Base-by-base conservation (phyloP, 2,797 vertebrate genomes). In the Gorsachius magnificus region DNA sequence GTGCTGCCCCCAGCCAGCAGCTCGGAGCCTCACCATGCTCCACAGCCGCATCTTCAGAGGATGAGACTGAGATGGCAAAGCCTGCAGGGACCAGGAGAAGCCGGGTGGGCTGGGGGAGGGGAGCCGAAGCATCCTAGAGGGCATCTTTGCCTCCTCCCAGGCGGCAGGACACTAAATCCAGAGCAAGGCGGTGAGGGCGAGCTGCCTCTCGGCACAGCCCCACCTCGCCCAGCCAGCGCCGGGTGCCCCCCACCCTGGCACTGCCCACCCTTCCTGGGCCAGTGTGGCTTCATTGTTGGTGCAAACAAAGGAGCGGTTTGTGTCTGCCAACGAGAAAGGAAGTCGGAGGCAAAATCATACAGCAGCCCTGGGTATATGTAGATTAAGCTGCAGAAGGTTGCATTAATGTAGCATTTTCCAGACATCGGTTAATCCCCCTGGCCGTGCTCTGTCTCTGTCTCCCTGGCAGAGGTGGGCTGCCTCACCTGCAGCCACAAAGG, bases 221-320 rank as follows among this genome's bases (percentile, higher is more conserved):
- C 82, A 90, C 69, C 72, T 87, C 24, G 2, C 68, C 50, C 69
- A 54, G 87, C 60, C 78, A 38, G 60, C 10, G 5, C 71, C 1
- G 13, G 69, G 79, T 35, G 57, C 38, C 93, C 96, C 74, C 79
- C 22, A 9, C 87, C 70, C 93, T 90, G 88, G 93, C 79, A 86
- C 84, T 96, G 75, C 88, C 83, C 94, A 92, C 80, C 95, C 94
- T 85, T 43, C 88, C 60, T 16, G 0, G 69, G 88, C 93, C 88
- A 97, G 77, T 76, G 83, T 92, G 74, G 8, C 89, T 91, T 80
- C 93, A 93, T 95, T 97, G 96, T 96, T 90, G 83, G 80, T 50
- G 70, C 88, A 91, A 90, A 97, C 97, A 97, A 97, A 97, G 95
- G 92, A 92, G 64, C 2, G 4, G 89, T 86, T 87, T 95, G 82